Evolutionary conservation across 2,888 invertebrate species (phyloP).

Genomic region (Belgica antarctica): DNA sequence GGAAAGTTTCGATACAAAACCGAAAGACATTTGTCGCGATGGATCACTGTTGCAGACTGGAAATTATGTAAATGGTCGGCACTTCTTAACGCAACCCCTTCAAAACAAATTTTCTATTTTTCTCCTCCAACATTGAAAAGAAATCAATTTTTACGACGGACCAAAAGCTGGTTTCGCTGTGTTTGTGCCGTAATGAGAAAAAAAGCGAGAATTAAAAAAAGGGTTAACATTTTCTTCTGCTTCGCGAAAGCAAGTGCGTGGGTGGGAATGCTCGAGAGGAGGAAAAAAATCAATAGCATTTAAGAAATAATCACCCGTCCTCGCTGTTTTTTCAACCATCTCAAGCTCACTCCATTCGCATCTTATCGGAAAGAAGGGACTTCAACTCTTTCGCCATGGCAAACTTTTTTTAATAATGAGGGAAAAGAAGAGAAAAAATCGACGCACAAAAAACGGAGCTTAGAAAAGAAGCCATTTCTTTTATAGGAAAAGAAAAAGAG

Average conservation of each 20-base stretch:
- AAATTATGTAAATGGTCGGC: background rate
- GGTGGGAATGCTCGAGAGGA: background rate
- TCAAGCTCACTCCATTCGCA: background rate
- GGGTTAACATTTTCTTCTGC: constrained; percentile 33
- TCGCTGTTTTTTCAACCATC: background rate
- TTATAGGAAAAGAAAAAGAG: constrained; percentile 13
- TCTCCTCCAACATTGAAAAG: constrained; percentile 33
- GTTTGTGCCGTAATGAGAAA: constrained; percentile 31
- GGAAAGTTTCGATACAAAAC: too few species aligned
- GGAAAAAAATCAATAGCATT: constrained; percentile 44
- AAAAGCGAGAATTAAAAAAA: constrained; percentile 42
- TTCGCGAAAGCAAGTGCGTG: background rate
- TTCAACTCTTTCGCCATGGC: constrained; percentile 21
- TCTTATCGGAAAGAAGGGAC: constrained; percentile 30
- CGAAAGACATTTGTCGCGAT: background rate
- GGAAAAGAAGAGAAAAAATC: constrained; percentile 18
- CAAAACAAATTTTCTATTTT: constrained; percentile 29
- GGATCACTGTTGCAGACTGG: background rate
- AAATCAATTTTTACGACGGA: constrained; percentile 39
- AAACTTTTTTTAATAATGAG: constrained; percentile 35
- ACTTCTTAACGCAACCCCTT: background rate
- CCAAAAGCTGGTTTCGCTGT: constrained; percentile 9
- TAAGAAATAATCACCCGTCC: constrained; percentile 43
- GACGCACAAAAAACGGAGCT: constrained; percentile 30
- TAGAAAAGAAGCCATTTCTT: constrained; percentile 33